Evolutionary conservation across 2,113 vertebrate genomes (phyloP).

Genomic region (Hystrix brachyura): DNA sequence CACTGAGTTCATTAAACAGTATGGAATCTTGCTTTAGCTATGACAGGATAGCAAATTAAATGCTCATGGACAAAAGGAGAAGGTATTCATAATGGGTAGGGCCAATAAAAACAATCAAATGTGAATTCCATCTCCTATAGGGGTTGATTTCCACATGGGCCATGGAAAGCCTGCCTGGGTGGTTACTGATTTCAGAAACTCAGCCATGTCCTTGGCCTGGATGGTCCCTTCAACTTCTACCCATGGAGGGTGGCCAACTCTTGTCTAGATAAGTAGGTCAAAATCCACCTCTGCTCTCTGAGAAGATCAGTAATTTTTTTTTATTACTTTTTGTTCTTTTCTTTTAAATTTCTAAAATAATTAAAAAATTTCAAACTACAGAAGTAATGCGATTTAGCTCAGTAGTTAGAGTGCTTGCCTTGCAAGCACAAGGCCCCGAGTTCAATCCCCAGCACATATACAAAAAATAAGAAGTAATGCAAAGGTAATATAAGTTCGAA

Average conservation of each 20-base stretch:
- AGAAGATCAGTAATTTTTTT: conserved; percentile 34
- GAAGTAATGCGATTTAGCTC: neutral
- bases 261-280: neutral
- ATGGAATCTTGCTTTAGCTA: conserved; percentile 63
- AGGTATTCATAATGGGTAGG: conserved; percentile 27
- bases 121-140: neutral
- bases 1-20: conserved; percentile 67
- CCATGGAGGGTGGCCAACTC: neutral
- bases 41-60: conserved; percentile 60
- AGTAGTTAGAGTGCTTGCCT: no score
- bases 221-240: neutral
- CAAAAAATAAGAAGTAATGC: neutral
- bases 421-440: no score
- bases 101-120: conserved; percentile 58
- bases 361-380: neutral
- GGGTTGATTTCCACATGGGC: neutral
- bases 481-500: conserved; percentile 38
- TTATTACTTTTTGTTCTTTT: neutral
- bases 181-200: neutral
- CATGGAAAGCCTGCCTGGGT: neutral
- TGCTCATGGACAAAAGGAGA: conserved; percentile 50
- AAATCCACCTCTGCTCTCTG: neutral
- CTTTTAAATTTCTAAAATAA: neutral
- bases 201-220: neutral
- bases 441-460: no score